Base-by-base conservation (phyloP, 2,888 invertebrate species). In the Parelbella ahira region DNA sequence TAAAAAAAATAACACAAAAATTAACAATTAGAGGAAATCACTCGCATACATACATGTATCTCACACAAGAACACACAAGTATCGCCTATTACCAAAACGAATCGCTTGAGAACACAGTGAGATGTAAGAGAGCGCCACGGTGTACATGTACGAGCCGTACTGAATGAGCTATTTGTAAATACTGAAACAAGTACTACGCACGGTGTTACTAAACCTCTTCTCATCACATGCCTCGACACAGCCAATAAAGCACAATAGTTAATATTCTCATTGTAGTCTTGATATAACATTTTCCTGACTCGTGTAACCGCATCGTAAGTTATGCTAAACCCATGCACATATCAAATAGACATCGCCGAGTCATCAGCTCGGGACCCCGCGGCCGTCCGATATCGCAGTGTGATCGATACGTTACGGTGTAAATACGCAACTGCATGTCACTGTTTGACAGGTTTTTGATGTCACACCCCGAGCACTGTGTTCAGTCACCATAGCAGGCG, bases 131-230 rank as follows among this genome's bases (percentile, higher is more conserved):
- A 58, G 54, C 56, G 57, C 57, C 50, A 56, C 57, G 75, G 67
- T 73, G 33, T 34, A 67, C n/a, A n/a, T 75, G 70, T 62, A 58
- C 61, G 63, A 67, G 59, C 71, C 57, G 74, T 75, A 60, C 57
- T 52, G 55, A 58, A 53, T 58, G 68, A 53, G 82, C 81, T 78
- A 74, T 63, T 47, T 86, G 86, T 86, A 87, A 73, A 87, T 86
- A 86, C 74, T 79, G 79, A 75, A 76, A 79, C 65, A 72, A 52
- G 68, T 78, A 75, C 69, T 58, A 66, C 68, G 87, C 87, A 87
- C 87, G 81, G 84, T 87, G 84, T 86, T 84, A 87, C 84, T 84
- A 82, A 86, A 83, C 74, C 80, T 81, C 83, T 83, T 83, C 76
- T 84, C 78, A 82, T 84, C 86, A 86, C 86, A 79, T 78, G 87